Conservation (phyloP, 2,113 vertebrate species). For the Vimba vimba region DNA sequence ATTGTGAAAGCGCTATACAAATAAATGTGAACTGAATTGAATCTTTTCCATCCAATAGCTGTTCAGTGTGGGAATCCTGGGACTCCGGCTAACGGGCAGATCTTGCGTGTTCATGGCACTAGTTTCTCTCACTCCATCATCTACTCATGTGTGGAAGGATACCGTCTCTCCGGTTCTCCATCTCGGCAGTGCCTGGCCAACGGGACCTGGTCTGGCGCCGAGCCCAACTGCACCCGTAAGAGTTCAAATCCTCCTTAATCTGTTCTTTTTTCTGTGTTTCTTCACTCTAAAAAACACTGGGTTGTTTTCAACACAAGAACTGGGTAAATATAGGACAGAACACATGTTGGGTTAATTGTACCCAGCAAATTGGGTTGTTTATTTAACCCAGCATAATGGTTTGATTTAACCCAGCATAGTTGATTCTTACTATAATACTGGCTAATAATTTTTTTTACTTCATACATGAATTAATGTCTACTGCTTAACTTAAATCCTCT, state of each 20-base stretch:
- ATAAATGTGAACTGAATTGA: not conserved
- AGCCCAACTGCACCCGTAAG: slow-evolving; percentile 97
- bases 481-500: no score
- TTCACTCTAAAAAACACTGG: no score
- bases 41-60: slow-evolving; percentile 73
- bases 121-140: slow-evolving; percentile 91
- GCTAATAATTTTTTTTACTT: no score
- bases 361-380: no score
- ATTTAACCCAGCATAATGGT: no score
- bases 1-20: no score
- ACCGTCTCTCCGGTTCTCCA: slow-evolving; percentile 87
- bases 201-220: slow-evolving; percentile 91
- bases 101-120: slow-evolving; percentile 88
- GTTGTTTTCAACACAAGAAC: no score
- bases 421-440: no score
- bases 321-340: no score
- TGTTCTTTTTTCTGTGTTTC: not conserved
- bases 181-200: slow-evolving; percentile 93
- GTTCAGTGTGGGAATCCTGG: slow-evolving; percentile 95
- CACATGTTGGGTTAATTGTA: no score
- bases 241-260: not conserved
- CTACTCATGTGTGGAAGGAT: slow-evolving; percentile 93
- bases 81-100: slow-evolving; percentile 88
- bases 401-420: no score
- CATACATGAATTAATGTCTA: no score